Base-by-base conservation (phyloP, 2,888 invertebrate species). In the Aromia moschata region DNA sequence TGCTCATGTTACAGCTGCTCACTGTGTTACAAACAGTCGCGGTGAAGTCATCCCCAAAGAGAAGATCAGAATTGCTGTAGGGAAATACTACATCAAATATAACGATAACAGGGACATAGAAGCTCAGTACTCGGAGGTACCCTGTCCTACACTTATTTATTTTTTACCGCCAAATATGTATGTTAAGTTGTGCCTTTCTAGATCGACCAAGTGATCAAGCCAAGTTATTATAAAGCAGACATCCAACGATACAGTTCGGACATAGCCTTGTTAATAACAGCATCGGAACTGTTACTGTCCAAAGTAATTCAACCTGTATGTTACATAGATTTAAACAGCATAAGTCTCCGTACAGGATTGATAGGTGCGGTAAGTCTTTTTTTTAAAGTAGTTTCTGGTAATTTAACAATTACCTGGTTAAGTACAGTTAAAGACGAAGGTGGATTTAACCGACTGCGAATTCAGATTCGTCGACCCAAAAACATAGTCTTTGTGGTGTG, bases 261-360 rank as follows among this genome's bases (percentile, higher is more conserved):
- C 64, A 74, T 81, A 45, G 80, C 80, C 0, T 51, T 80, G 2
- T 18, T 81, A n/a, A 63, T 76, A n/a, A 58, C 79, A 15, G 63
- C 67, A 62, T 64, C 11, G 44, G n/a, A 59, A 9, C 72, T 81
- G 30, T 58, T 53, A 9, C 71, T 77, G 31, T 72, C 76, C 1
- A 59, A 64, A 33, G 68, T 74, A 9, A 76, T 80, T 4, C 76
- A 75, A 55, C 79, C 80, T n/a, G 74, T 80, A 9, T 81, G 81
- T 61, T 64, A 76, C 1, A 72, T 25, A 3, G 46, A 56, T 53
- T 40, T 69, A 15, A 53, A 40, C 7, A 44, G 41, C 14, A 51
- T 59, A n/a, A 43, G 46, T 31, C 45, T 66, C 1, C 7, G 17
- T 10, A 3, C 14, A 7, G 20, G 37, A 47, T 55, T 15, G 45